Evolutionary conservation across 2,888 invertebrate species (phyloP).

Genomic region (Hanleya hanleyi): DNA sequence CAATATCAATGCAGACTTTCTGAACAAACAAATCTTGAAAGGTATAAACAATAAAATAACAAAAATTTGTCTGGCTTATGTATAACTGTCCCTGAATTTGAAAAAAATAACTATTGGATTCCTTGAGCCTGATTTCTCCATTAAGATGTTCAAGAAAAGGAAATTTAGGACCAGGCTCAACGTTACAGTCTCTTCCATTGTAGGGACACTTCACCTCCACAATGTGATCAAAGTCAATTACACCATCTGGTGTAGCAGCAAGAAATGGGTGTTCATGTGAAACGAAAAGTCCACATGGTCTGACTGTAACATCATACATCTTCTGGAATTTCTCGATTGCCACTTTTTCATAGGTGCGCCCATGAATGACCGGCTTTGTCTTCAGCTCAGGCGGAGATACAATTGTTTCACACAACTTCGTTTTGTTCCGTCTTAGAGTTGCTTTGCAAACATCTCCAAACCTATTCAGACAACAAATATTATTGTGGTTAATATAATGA

Average conservation of each 20-base stretch:
- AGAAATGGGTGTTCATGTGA: constrained; percentile 24
- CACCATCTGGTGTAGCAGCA: constrained; percentile 35
- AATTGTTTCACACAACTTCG: constrained; percentile 24
- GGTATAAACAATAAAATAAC: constrained; percentile 33
- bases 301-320: not conserved
- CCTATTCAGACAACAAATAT: too few relatives aligned
- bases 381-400: not conserved
- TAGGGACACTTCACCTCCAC: constrained; percentile 40
- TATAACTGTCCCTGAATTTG: constrained; percentile 39
- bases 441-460: constrained; percentile 35
- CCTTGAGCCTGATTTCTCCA: constrained; percentile 17
- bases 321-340: constrained; percentile 24
- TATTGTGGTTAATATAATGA: too few relatives aligned
- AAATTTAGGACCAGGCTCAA: constrained; percentile 23
- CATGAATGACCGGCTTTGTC: constrained; percentile 28
- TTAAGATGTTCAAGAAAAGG: constrained; percentile 14
- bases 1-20: constrained; percentile 16
- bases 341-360: constrained; percentile 27
- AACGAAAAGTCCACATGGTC: constrained; percentile 31
- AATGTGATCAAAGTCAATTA: constrained; percentile 21
- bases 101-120: constrained; percentile 28
- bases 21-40: constrained; percentile 24
- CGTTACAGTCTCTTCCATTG: constrained; percentile 19
- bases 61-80: constrained; percentile 15
- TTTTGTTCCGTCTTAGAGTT: constrained; percentile 18